Percentiles rank a stretch among this genome's conserved stretches.
These are phyloP conservation scores for Zaprionus nigranus DNA, from an alignment of 1,140 invertebrate genomes.

Conservation along the genomic window DNA sequence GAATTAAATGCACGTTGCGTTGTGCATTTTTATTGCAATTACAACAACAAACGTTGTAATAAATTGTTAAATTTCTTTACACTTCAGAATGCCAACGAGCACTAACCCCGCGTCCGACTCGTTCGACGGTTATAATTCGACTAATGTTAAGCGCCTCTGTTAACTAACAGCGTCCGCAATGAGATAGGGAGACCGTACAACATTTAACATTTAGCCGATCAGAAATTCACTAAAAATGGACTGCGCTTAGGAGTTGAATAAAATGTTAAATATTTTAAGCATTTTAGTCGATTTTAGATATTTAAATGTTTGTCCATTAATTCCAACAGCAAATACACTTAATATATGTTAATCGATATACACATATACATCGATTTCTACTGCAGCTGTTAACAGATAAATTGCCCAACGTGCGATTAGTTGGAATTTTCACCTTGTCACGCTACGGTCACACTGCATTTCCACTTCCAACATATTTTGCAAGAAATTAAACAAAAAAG, in stretches of 20 bases:
- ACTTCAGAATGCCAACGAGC: slow-evolving; percentile 34
- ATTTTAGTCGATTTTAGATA: no score
- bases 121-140: slow-evolving; percentile 39
- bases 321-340: neutral
- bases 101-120: slow-evolving; percentile 38
- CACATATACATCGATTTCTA: neutral
- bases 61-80: slow-evolving; percentile 58
- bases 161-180: slow-evolving; percentile 33
- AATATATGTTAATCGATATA: slow-evolving; percentile 12
- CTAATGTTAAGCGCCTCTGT: slow-evolving; percentile 39
- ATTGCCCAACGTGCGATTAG: neutral
- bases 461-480: slow-evolving; percentile 47
- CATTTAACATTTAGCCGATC: neutral
- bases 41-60: slow-evolving; percentile 43
- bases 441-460: slow-evolving; percentile 24
- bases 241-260: neutral
- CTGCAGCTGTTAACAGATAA: neutral
- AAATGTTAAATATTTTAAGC: neutral
- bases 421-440: neutral
- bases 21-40: slow-evolving; percentile 37
- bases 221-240: slow-evolving; percentile 3
- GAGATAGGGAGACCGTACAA: slow-evolving; percentile 7
- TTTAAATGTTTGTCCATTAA: no score
- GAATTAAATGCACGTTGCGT: slow-evolving; percentile 30
- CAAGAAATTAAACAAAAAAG: slow-evolving; percentile 48